phyloP scores from a whole-genome alignment of 1,140 invertebrate species.

The Camponotus pennsylvanicus region DNA sequence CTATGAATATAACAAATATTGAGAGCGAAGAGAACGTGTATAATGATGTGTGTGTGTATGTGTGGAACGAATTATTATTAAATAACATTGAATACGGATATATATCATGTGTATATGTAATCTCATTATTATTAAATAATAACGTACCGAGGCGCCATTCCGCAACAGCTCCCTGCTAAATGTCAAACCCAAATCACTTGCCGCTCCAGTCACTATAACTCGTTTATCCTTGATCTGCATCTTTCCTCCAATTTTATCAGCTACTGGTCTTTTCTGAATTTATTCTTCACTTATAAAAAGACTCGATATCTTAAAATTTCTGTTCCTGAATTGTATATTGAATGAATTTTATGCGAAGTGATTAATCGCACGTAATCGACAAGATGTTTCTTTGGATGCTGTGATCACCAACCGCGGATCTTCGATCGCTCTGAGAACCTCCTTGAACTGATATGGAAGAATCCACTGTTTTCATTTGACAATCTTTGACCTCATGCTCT shows the following conservation, averaged over 20 bases:
- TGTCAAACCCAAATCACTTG: constrained; percentile 84
- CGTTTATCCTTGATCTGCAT: constrained; percentile 84
- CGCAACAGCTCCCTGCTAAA: constrained; percentile 84
- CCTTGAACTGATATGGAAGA: constrained; percentile 56
- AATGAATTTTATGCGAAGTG: neutral
- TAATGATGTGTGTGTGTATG: neutral
- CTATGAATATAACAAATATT: neutral
- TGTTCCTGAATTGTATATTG: neutral
- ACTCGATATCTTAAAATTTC: neutral
- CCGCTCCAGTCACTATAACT: constrained; percentile 85
- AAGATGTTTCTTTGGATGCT: constrained; percentile 24
- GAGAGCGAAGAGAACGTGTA: neutral
- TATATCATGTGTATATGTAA: neutral
- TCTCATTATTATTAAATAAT: constrained; percentile 23
- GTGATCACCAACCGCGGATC: constrained; percentile 1
- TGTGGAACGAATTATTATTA: neutral
- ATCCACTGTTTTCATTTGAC: constrained; percentile 35
- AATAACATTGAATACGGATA: neutral
- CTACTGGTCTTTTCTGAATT: neutral
- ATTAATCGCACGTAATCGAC: neutral
- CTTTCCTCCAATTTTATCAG: neutral
- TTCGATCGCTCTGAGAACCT: neutral
- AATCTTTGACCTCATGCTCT: constrained; percentile 67
- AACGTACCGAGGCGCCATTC: constrained; percentile 84
- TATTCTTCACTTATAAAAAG: constrained; percentile 1